phyloP scores from a whole-genome alignment of 2,797 vertebrate species.

The Podargus strigoides region DNA sequence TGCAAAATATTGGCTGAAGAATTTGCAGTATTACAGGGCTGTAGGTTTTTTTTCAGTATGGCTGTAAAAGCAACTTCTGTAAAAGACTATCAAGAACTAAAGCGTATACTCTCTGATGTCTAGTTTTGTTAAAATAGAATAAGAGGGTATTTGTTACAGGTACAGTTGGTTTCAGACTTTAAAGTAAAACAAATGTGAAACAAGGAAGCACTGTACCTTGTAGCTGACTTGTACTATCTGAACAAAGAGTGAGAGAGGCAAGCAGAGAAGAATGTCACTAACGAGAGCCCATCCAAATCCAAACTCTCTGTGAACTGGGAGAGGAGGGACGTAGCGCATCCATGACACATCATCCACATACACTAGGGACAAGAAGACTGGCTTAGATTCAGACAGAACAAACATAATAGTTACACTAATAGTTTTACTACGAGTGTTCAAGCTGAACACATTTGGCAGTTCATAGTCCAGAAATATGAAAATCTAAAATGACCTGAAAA shows the following conservation, averaged over 20 bases:
- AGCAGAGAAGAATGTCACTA: conserved; percentile 86
- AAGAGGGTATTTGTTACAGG: background rate
- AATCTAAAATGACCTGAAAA: background rate
- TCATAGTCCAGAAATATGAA: background rate
- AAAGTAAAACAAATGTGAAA: background rate
- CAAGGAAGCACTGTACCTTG: conserved; percentile 75
- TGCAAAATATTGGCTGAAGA: background rate
- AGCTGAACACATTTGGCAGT: background rate
- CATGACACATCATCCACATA: conserved; percentile 83
- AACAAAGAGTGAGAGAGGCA: conserved; percentile 90
- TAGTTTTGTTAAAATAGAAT: background rate
- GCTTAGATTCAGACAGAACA: background rate
- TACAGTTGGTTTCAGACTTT: background rate
- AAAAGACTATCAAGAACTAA: background rate
- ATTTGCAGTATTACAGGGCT: background rate
- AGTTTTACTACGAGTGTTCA: background rate
- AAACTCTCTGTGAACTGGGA: conserved; percentile 81
- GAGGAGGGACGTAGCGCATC: conserved; percentile 85
- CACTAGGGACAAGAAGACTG: conserved; percentile 66
- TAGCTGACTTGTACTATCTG: conserved; percentile 93
- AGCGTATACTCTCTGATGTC: background rate
- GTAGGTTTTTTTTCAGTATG: background rate
- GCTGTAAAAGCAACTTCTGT: background rate
- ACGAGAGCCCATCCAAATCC: conserved; percentile 87
- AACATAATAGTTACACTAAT: accelerated